Evolutionary conservation across 2,888 invertebrate species (phyloP), one percentile per base, ranked within the genome.

Genomic region (Cheilosia soror): DNA sequence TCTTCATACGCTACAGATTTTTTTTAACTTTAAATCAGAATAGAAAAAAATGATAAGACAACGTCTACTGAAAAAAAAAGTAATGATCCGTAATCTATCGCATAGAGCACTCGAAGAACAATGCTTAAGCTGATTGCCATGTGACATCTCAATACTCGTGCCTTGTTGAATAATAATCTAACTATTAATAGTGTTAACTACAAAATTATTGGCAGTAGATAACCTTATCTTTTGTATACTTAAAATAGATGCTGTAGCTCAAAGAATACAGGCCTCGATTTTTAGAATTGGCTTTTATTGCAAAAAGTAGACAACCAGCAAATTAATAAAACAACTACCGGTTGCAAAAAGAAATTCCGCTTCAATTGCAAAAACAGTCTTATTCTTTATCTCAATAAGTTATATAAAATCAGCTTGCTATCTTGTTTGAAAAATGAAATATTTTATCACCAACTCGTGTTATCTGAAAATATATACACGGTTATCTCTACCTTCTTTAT

Each of bases 401-500:
- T 29, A 51, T 51, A 11, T 51, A 51, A 49, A 25, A 27, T 4
- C 27, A 27, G 4, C 9, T 9, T 4, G 51, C 11, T 51, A 27
- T 27, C 51, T 51, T 27, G 7, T 9, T 51, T 51, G 51, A 7
- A 49, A 49, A 49, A 25, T 9, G 0, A 42, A 49, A 49, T 9
- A 49, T 20, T 49, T 9, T 20, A 20, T 49, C 20, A 15, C 9
- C 51, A 27, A 5, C 9, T 13, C 27, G 5, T 13, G 51, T 13
- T 51, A 51, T 51, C 51, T 51, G 11, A 5, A 9, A 51, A 27
- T 51, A 25, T 51, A 29, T 51, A 9, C 5, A 11, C 2, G 13
- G 27, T 51, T 51, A 51, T 51, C 51, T 51, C 27, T 51, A 13
- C 11, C 51, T 29, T 13, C 25, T 51, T 51, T 51, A 51, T 29